These are phyloP conservation scores for Dugesia japonica DNA, from an alignment of 2,888 invertebrate genomes.

Conservation along the genomic window DNA sequence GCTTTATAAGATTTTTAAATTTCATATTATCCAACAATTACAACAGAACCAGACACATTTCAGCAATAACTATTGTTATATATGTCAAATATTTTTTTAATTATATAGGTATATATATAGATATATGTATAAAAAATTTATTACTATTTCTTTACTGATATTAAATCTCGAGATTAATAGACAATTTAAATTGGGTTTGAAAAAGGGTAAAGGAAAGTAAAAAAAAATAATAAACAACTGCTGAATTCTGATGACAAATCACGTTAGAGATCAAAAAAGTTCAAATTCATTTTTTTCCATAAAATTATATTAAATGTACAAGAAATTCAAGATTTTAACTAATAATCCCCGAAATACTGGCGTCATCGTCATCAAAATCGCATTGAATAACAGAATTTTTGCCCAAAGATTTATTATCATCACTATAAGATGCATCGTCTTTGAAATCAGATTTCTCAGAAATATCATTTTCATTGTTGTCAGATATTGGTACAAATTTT, in stretches of 20 bases:
- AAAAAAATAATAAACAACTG: no score
- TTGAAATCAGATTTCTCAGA: conserved; percentile 1
- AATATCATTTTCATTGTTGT: not conserved
- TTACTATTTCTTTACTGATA: not conserved
- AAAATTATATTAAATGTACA: no score
- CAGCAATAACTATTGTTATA: not conserved
- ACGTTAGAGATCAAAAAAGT: no score
- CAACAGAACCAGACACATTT: not conserved
- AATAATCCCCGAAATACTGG: not conserved
- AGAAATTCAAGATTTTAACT: not conserved
- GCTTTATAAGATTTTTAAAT: conserved; percentile 11
- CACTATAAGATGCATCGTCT: not conserved
- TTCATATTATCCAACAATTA: conserved; percentile 20
- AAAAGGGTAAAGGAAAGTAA: no score
- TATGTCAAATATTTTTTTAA: not conserved
- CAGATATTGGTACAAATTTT: not conserved
- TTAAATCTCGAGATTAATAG: not conserved
- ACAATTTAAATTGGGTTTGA: no score
- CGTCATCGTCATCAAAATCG: not conserved
- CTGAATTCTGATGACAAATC: no score
- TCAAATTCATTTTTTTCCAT: no score
- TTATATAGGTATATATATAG: not conserved
- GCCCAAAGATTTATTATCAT: not conserved
- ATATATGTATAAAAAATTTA: not conserved
- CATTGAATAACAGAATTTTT: not conserved